These are phyloP conservation scores for Venusia cambrica DNA, from an alignment of 2,888 invertebrate genomes.

Conservation along the genomic window DNA sequence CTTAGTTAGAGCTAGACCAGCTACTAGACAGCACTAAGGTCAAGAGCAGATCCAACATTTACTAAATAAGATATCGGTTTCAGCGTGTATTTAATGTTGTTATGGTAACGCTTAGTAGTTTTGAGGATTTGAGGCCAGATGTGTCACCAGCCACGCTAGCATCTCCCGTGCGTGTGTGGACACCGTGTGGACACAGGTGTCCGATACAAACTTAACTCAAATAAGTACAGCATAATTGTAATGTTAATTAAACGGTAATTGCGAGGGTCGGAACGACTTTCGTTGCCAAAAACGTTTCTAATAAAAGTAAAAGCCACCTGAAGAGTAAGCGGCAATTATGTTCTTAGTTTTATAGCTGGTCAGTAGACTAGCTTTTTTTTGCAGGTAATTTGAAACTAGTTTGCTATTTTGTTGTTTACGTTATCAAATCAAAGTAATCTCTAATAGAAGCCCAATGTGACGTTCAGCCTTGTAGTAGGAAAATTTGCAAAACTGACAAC, in stretches of 20 bases:
- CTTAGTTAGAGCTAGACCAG: too few species aligned
- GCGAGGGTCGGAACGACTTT: slow-evolving; percentile 23
- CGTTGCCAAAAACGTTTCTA: slow-evolving; percentile 25
- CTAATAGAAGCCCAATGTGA: too few species aligned
- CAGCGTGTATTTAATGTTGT: too few species aligned
- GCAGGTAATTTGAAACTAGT: slow-evolving; percentile 2
- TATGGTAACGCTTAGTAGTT: too few species aligned
- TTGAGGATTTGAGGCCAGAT: slow-evolving; percentile 1
- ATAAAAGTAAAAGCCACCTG: slow-evolving; percentile 26
- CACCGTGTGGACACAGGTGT: slow-evolving; percentile 8
- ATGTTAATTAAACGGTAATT: slow-evolving; percentile 24
- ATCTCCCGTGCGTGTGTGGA: slow-evolving; percentile 5
- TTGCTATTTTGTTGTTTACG: background rate
- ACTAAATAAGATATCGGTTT: too few species aligned
- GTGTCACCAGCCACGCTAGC: background rate
- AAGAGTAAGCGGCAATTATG: slow-evolving; percentile 10
- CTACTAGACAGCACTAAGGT: too few species aligned
- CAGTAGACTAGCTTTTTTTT: slow-evolving; percentile 6
- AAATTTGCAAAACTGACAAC: too few species aligned
- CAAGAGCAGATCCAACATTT: too few species aligned
- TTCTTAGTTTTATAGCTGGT: slow-evolving; percentile 6
- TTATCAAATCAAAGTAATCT: too few species aligned
- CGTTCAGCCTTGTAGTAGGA: too few species aligned
- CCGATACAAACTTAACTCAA: slow-evolving; percentile 5
- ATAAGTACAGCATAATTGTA: slow-evolving; percentile 12